Evolutionary conservation across 2,888 invertebrate species (phyloP).

Genomic region (Caradrina clavipalpis): DNA sequence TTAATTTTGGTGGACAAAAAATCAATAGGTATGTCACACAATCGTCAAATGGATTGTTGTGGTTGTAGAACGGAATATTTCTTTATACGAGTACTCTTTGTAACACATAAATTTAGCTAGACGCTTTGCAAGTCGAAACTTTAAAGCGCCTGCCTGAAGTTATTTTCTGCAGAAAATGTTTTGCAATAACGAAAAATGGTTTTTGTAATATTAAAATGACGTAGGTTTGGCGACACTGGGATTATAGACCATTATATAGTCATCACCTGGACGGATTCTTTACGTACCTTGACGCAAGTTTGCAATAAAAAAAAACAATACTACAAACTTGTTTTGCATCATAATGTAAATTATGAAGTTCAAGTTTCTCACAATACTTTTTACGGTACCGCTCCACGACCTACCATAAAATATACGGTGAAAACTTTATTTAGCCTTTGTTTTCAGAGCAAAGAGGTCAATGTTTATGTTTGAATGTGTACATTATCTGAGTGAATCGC

Average conservation of each 20-base stretch:
- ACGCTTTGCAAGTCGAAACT: neutral
- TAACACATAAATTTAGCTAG: neutral
- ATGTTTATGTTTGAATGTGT: constrained; percentile 67
- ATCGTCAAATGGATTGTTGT: too few species aligned
- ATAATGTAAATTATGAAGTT: neutral
- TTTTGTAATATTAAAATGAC: too few species aligned
- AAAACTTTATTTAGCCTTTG: constrained; percentile 31
- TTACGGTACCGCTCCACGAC: neutral
- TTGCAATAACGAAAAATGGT: neutral
- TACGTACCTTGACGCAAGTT: neutral
- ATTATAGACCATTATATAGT: too few species aligned
- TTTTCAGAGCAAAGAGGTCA: constrained; percentile 67
- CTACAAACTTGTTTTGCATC: neutral
- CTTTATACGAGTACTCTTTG: too few species aligned
- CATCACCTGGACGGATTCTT: neutral
- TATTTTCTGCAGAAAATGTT: neutral
- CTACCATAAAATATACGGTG: constrained; percentile 24
- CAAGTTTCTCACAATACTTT: neutral
- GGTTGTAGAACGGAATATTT: too few species aligned
- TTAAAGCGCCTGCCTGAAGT: neutral
- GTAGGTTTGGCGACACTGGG: too few species aligned
- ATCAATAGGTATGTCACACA: neutral
- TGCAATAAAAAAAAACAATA: neutral
- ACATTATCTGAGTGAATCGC: constrained; percentile 66
- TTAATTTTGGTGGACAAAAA: neutral